These are phyloP conservation scores for Terebella lapidaria DNA, from an alignment of 2,888 invertebrate species.

Conservation along the genomic window DNA sequence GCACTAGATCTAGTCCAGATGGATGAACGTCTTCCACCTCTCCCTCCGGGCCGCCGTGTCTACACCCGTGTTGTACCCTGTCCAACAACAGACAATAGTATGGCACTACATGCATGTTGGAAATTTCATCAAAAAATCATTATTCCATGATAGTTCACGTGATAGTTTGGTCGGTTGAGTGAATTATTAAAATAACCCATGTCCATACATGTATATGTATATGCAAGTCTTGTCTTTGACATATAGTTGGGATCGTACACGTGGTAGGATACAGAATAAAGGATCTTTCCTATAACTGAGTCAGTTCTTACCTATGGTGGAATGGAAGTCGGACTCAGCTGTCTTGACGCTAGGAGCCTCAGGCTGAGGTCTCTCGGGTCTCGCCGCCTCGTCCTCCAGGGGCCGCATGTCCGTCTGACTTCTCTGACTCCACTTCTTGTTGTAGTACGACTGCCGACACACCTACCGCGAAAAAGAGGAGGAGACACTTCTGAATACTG, in stretches of 20 bases:
- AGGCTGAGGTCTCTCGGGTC: neutral
- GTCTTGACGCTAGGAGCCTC: neutral
- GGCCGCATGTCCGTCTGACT: conserved; percentile 2
- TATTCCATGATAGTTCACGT: too few relatives aligned
- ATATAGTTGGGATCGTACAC: too few relatives aligned
- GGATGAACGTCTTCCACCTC: conserved; percentile 20
- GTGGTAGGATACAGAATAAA: too few relatives aligned
- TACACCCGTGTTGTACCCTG: neutral
- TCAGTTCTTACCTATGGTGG: conserved; percentile 9
- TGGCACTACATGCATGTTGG: too few relatives aligned
- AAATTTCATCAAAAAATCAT: neutral
- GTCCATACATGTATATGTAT: neutral
- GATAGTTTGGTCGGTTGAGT: too few relatives aligned
- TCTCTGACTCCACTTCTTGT: conserved; percentile 15
- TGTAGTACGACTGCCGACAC: conserved; percentile 20
- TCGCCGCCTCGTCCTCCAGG: neutral
- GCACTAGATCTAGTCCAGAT: too few relatives aligned
- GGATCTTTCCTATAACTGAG: too few relatives aligned
- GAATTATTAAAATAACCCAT: neutral
- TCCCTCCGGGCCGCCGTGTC: conserved; percentile 1
- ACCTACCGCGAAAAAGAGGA: neutral
- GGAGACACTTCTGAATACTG: neutral
- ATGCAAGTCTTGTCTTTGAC: too few relatives aligned
- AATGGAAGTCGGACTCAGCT: conserved; percentile 4
- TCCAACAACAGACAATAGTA: too few relatives aligned